Percentiles rank a stretch among this genome's conserved stretches.
Conservation (phyloP, 2,888 invertebrate species). For the Noctuana brunneofusca region DNA sequence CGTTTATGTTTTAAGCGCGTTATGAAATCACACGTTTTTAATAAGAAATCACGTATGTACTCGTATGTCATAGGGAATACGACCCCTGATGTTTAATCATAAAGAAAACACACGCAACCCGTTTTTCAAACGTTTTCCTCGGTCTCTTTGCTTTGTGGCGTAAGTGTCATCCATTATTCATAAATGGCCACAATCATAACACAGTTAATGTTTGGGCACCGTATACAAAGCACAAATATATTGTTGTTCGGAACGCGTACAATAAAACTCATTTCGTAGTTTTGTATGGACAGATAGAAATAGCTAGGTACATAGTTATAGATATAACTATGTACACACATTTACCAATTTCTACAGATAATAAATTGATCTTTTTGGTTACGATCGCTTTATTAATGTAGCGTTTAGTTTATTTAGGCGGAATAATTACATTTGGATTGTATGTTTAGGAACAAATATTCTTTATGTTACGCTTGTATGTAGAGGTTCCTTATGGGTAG, state of each 20-base stretch:
- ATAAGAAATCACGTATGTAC: too few relatives aligned
- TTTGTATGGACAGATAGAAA: neutral
- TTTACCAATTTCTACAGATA: neutral
- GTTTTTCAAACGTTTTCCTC: neutral
- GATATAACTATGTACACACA: too few relatives aligned
- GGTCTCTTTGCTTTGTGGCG: neutral
- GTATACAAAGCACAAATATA: neutral
- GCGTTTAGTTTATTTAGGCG: too few relatives aligned
- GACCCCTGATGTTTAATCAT: neutral
- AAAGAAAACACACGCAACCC: neutral
- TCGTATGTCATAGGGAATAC: too few relatives aligned
- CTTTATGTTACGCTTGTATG: too few relatives aligned
- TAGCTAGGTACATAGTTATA: neutral
- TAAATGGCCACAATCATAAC: conserved; percentile 14
- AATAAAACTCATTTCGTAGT: neutral
- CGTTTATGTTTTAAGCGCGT: too few relatives aligned
- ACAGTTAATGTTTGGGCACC: neutral
- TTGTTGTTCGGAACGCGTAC: neutral
- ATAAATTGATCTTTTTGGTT: neutral
- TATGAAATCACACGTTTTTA: too few relatives aligned
- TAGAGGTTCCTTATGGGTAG: too few relatives aligned
- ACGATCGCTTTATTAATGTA: neutral
- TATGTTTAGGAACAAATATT: too few relatives aligned
- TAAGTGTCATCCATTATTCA: conserved; percentile 14
- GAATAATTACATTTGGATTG: too few relatives aligned